Conservation (phyloP, 2,113 vertebrate genomes). For the Gopherus evgoodei region DNA sequence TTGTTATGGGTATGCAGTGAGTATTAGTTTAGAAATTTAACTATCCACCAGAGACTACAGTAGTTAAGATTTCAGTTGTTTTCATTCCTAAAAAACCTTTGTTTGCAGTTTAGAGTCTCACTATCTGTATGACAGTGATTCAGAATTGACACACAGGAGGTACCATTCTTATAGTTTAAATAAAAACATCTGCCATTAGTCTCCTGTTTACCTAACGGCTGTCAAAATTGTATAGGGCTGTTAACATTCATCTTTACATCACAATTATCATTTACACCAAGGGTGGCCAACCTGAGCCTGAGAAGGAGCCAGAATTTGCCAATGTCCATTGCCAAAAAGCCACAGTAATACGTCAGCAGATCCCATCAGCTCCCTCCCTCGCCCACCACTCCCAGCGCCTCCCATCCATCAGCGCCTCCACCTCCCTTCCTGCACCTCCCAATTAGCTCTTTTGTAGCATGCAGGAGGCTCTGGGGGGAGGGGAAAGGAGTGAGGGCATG, state of each 20-base stretch:
- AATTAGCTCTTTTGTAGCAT: no score
- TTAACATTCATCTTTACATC: constrained; percentile 4
- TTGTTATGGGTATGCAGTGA: constrained; percentile 62
- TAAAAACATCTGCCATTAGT: constrained; percentile 69
- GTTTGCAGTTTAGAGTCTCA: constrained; percentile 51
- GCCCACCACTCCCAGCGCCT: no score
- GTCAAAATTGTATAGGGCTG: constrained; percentile 39
- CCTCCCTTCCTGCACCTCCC: no score
- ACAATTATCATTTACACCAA: neutral
- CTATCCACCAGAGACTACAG: constrained; percentile 54
- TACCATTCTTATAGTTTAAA: constrained; percentile 62
- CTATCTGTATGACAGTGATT: constrained; percentile 49
- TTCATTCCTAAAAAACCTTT: constrained; percentile 56
- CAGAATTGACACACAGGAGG: constrained; percentile 37
- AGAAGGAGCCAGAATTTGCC: no score
- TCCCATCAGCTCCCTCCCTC: no score
- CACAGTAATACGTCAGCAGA: no score
- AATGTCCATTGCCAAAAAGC: no score
- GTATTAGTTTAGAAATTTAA: constrained; percentile 69
- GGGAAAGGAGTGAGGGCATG: no score
- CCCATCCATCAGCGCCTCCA: no score
- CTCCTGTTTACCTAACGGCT: constrained; percentile 61
- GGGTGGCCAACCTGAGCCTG: no score
- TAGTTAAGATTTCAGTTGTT: constrained; percentile 57
- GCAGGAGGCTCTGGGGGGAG: no score